Base-by-base conservation (phyloP, 2,113 vertebrate genomes). In the Otolemur garnettii region DNA sequence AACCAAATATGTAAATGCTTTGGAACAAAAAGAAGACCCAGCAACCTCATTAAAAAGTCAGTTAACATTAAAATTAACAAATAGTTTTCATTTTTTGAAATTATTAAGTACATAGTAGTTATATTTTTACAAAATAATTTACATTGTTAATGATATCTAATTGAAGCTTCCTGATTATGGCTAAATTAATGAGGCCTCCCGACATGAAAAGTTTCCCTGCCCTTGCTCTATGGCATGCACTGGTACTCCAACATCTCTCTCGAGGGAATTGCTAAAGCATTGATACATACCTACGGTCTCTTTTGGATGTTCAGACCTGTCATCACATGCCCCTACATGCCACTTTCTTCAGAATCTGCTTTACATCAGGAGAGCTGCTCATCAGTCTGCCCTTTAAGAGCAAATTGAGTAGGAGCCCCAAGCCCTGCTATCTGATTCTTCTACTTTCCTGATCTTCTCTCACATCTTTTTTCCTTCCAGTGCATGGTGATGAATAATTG, bases 301-400 rank as follows among this genome's bases (percentile, higher is more conserved):
- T 22, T 89, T 85, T 66, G 57, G 28, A 57, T 60, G 30, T 66
- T 78, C 13, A 96, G 22, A 64, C 28, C 15, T 90, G n/a, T 97
- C 35, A 13, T 78, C 55, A 78, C 5, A 50, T 59, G 57, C 7
- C 35, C 17, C 26, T 71, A 53, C 57, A n/a, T 64, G 45, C 33
- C 35, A 50, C 7, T 57, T 60, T 28, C 28, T 30, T 38, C 35
- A 60, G 55, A 90, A 71, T 86, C 21, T 57, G 15, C 86, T 82
- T 89, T 83, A 62, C 5, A 85, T 85, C 30, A 35, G 26, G 24
- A 88, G 9, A 77, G 28, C 28, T 42, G 30, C 18, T 59, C 35
- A n/a, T 82, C 75, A 85, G 1, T 84, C 79, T 95, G 75, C 28
- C 15, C 33, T 89, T 90, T 62, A 33, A 11, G 21, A 28, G 81